Evolutionary conservation across 2,113 vertebrate species (phyloP).

Genomic region (Alouatta palliata): DNA sequence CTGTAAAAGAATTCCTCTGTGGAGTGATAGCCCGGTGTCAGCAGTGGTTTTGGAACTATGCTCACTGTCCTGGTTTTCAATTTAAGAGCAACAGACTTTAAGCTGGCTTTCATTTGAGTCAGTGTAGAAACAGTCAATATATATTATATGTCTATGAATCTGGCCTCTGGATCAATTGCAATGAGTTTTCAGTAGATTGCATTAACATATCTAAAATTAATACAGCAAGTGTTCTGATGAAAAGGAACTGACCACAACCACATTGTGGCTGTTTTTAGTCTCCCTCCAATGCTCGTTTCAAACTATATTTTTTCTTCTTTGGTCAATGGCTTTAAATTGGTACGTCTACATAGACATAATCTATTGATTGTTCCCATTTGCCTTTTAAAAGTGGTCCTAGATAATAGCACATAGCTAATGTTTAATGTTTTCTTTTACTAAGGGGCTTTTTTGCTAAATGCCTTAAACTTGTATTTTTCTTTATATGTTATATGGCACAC

Average conservation of each 20-base stretch:
- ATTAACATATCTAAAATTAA: slow-evolving; percentile 76
- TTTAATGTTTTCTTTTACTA: slow-evolving; percentile 55
- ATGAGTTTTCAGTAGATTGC: slow-evolving; percentile 71
- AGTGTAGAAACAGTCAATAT: slow-evolving; percentile 37
- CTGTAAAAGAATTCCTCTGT: neutral
- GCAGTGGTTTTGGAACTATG: neutral
- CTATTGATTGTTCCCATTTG: slow-evolving; percentile 48
- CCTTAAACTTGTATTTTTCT: slow-evolving; percentile 32
- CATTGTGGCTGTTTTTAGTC: slow-evolving; percentile 39
- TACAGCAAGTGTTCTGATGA: slow-evolving; percentile 45
- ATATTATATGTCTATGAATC: slow-evolving; percentile 50
- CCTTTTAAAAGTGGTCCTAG: slow-evolving; percentile 32
- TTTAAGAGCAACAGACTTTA: slow-evolving; percentile 9
- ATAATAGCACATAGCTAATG: neutral
- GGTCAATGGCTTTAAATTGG: slow-evolving; percentile 62
- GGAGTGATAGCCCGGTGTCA: neutral
- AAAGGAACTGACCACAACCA: slow-evolving; percentile 59
- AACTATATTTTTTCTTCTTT: slow-evolving; percentile 42
- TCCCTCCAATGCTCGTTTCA: slow-evolving; percentile 45
- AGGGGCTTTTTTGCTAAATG: slow-evolving; percentile 31
- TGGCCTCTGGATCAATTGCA: slow-evolving; percentile 65
- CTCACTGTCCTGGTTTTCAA: slow-evolving; percentile 49
- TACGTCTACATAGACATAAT: slow-evolving; percentile 52
- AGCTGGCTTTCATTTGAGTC: slow-evolving; percentile 24
- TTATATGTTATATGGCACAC: neutral